Conservation (phyloP, 2,797 vertebrate species). For the Macroramphosus scolopax region DNA sequence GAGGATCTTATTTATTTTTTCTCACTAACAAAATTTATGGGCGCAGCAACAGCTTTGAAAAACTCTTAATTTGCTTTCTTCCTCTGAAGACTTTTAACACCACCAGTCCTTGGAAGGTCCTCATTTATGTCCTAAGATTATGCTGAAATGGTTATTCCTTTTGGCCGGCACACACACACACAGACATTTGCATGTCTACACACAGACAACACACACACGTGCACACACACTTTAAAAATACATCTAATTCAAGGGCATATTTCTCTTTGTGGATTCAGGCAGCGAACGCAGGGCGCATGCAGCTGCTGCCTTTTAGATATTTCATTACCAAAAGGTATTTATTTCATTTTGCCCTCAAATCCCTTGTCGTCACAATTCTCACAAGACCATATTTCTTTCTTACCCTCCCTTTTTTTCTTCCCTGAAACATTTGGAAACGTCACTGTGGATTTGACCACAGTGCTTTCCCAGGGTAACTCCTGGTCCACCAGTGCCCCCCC, state of each 20-base stretch:
- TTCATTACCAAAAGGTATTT: slow-evolving; percentile 78
- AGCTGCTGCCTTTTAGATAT: slow-evolving; percentile 77
- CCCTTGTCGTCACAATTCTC: slow-evolving; percentile 64
- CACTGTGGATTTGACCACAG: slow-evolving; percentile 56
- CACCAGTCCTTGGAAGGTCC: slow-evolving; percentile 63
- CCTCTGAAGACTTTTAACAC: slow-evolving; percentile 65
- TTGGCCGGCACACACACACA: slow-evolving; percentile 23
- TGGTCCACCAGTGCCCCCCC: slow-evolving; percentile 49
- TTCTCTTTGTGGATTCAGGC: slow-evolving; percentile 69
- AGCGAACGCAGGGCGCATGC: slow-evolving; percentile 50
- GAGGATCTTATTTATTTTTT: slow-evolving; percentile 58
- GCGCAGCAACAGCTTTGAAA: slow-evolving; percentile 58
- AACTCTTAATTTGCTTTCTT: slow-evolving; percentile 66
- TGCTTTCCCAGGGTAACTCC: slow-evolving; percentile 58
- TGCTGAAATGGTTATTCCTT: slow-evolving; percentile 60
- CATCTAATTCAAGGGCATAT: slow-evolving; percentile 78
- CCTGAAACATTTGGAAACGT: slow-evolving; percentile 53
- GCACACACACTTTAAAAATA: slow-evolving; percentile 40
- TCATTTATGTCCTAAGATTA: slow-evolving; percentile 69
- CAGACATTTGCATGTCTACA: slow-evolving; percentile 14
- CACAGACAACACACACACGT: slow-evolving; percentile 6
- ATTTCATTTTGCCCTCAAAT: slow-evolving; percentile 72
- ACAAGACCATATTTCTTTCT: slow-evolving; percentile 43
- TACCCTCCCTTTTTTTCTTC: slow-evolving; percentile 21
- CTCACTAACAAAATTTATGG: slow-evolving; percentile 59